Base-by-base conservation (phyloP, 1,140 invertebrate species). In the Phymastichus coffea region DNA sequence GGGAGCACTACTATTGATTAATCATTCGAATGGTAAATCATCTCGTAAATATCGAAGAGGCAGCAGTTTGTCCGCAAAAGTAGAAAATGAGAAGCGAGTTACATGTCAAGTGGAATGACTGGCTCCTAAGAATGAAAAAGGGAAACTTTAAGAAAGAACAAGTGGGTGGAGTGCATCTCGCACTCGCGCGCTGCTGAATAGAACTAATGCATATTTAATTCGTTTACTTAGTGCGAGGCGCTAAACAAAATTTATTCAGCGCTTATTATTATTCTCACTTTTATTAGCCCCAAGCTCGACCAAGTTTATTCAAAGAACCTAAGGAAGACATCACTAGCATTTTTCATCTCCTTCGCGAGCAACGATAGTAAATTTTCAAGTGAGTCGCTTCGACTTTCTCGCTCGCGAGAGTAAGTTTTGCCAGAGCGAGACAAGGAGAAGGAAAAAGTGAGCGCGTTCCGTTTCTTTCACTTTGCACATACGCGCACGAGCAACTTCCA, bases 331-430 rank as follows among this genome's bases (percentile, higher is more conserved):
- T 57, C 33, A 44, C 25, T 10, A 10, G 40, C 30, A 59, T 44
- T 23, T 28, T 28, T 59, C 40, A 59, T 59, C 48, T 37, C 47
- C 44, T 44, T 52, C 40, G 48, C n/a, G 40, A n/a, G n/a, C n/a
- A n/a, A n/a, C n/a, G n/a, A n/a, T 8, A 44, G 20, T 52, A 59
- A 53, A 59, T 53, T 53, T 59, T 46, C 57, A 47, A 59, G 53
- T 46, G 53, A 44, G 30, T 52, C 10, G 41, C 37, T 25, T 52
- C 28, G 44, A 46, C 41, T 53, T 28, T 47, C 23, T 15, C 33
- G 41, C 40, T 40, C 46, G 17, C 23, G 41, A 49, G 41, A 53
- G 33, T 28, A 71, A 70, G 61, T 69, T 63, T 69, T 61, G 56
- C 4, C 20, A 38, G 19, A 20, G 43, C 26, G 19, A 12, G 2